phyloP scores from a whole-genome alignment of 1,140 invertebrate species.

The Sinonovacula constricta region DNA sequence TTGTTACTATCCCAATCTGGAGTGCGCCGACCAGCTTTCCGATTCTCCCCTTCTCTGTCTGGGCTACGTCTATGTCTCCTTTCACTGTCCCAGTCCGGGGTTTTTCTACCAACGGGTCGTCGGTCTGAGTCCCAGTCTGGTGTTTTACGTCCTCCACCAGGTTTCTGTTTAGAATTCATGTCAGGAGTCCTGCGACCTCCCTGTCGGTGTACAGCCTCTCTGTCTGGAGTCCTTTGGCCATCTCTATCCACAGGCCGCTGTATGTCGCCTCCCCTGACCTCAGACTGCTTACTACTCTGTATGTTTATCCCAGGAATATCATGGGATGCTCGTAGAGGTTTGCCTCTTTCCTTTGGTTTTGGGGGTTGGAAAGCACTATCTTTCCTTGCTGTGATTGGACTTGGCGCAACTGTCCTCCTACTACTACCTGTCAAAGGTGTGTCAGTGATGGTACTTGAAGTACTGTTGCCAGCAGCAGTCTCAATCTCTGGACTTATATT shows the following conservation, averaged over 20 bases:
- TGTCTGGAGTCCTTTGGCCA: conserved; percentile 31
- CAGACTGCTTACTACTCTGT: not conserved
- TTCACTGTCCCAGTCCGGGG: conserved; percentile 33
- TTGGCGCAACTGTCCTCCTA: conserved; percentile 41
- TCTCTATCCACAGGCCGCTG: not conserved
- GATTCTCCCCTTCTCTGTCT: not conserved
- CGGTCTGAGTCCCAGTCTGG: not conserved
- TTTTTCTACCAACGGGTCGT: conserved; percentile 8
- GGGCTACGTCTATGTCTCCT: conserved; percentile 4
- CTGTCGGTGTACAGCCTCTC: not conserved
- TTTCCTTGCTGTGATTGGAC: conserved; percentile 61
- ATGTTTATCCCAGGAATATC: conserved; percentile 28
- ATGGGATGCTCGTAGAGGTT: conserved; percentile 33
- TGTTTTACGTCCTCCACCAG: not conserved
- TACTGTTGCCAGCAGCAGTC: not conserved
- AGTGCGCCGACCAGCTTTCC: conserved; percentile 4
- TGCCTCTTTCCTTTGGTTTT: conserved; percentile 17
- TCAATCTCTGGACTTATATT: conserved; percentile 15
- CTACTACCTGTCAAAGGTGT: conserved; percentile 18
- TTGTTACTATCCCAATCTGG: conserved; percentile 4
- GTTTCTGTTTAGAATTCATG: not conserved
- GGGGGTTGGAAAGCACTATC: conserved; percentile 64
- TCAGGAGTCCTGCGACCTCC: not conserved
- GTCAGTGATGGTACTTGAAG: conserved; percentile 20
- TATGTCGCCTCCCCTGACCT: not conserved